Percentiles rank a stretch among this genome's conserved stretches.
Conservation (phyloP, 1,140 invertebrate species). For the Gryllus bimaculatus region DNA sequence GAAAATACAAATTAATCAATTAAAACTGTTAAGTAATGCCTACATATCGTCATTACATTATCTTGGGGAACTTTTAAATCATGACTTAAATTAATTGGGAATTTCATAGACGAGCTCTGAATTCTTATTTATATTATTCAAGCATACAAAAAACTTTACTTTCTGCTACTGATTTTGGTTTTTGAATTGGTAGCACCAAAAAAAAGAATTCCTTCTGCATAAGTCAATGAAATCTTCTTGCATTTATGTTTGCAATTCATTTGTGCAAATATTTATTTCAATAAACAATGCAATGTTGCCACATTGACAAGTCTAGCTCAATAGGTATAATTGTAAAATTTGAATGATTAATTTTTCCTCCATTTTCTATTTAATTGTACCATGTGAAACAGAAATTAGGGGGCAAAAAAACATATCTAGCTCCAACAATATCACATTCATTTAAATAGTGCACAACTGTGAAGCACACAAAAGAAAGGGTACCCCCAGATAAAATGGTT, state of each 20-base stretch:
- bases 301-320: background rate
- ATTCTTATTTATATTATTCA: background rate
- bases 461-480: background rate
- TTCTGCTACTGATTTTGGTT: background rate
- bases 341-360: background rate
- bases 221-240: background rate
- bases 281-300: background rate
- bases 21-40: background rate
- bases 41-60: background rate
- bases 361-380: no score
- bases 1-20: background rate
- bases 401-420: background rate
- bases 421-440: background rate
- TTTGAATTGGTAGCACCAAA: background rate
- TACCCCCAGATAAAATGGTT: background rate
- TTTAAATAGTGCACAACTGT: background rate
- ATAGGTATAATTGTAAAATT: background rate
- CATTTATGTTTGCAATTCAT: background rate
- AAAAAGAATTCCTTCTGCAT: background rate
- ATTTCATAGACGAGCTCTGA: background rate
- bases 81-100: background rate
- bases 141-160: background rate
- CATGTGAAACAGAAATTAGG: no score
- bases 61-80: background rate
- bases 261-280: background rate